phyloP scores from a whole-genome alignment of 2,888 invertebrate genomes.

The Caenorhabditis sp. region DNA sequence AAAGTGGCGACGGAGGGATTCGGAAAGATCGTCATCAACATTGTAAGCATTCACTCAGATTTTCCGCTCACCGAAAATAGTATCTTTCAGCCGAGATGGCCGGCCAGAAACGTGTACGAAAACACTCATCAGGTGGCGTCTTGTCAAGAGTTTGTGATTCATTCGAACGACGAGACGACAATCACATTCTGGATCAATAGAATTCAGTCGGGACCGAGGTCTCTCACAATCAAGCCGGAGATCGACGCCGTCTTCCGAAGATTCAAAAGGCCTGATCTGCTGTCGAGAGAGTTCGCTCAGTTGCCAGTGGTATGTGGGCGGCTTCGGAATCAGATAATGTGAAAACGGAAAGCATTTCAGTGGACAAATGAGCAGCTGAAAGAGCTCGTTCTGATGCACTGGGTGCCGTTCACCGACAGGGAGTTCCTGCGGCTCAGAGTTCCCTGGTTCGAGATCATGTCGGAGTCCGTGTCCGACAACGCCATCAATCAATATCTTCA shows the following conservation, averaged over 20 bases:
- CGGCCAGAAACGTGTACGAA: neutral
- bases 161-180: neutral
- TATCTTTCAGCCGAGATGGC: neutral
- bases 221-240: neutral
- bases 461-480: neutral
- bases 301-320: neutral
- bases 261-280: neutral
- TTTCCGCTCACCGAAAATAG: neutral
- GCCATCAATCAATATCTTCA: neutral
- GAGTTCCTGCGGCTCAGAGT: neutral
- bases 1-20: neutral
- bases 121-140: neutral
- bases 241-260: neutral
- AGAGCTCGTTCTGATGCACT: slow-evolving; percentile 9
- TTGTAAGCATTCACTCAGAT: neutral
- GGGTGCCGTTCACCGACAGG: neutral
- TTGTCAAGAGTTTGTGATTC: neutral
- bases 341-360: slow-evolving; percentile 1
- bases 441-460: neutral
- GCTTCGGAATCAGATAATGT: too few species aligned
- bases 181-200: neutral
- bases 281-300: neutral
- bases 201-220: neutral
- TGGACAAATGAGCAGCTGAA: neutral
- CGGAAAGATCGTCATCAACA: neutral